A percentile compares a stretch with the other conserved stretches of the same genome.
phyloP scores from a whole-genome alignment of 2,888 invertebrate genomes.

The Tupiocoris notatus region DNA sequence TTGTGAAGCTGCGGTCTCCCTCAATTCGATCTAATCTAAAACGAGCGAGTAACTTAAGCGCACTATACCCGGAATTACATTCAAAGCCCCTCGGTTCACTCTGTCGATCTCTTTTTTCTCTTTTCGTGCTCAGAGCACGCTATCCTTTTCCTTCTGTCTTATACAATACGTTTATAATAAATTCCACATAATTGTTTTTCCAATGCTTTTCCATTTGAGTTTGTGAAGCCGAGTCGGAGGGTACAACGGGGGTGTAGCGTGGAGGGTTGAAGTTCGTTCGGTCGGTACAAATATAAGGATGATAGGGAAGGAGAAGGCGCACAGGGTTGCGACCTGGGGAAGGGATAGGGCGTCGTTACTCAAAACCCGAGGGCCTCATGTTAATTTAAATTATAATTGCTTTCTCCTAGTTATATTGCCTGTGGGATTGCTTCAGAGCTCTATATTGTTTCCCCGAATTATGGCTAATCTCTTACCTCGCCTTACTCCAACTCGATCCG shows the following conservation, averaged over 20 bases:
- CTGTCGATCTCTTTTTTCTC: background rate
- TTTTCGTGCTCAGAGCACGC: background rate
- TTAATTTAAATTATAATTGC: constrained; percentile 48
- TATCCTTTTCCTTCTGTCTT: constrained; percentile 11
- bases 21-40: constrained; percentile 32
- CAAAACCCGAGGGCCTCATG: constrained; percentile 45
- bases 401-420: constrained; percentile 45
- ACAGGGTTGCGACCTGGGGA: background rate
- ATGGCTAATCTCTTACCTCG: constrained; percentile 41
- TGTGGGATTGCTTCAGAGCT: constrained; percentile 44
- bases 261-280: background rate
- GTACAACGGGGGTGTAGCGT: background rate
- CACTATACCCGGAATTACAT: constrained; percentile 40
- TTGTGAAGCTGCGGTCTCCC: background rate
- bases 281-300: background rate
- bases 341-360: constrained; percentile 40
- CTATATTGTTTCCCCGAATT: constrained; percentile 45
- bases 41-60: constrained; percentile 27
- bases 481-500: background rate
- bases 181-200: constrained; percentile 45
- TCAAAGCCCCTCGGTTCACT: constrained; percentile 15
- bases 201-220: constrained; percentile 44
- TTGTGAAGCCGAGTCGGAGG: constrained; percentile 22
- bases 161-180: constrained; percentile 44
- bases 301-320: background rate